Base-by-base conservation (phyloP, 2,113 vertebrate genomes). In the Caretta caretta region DNA sequence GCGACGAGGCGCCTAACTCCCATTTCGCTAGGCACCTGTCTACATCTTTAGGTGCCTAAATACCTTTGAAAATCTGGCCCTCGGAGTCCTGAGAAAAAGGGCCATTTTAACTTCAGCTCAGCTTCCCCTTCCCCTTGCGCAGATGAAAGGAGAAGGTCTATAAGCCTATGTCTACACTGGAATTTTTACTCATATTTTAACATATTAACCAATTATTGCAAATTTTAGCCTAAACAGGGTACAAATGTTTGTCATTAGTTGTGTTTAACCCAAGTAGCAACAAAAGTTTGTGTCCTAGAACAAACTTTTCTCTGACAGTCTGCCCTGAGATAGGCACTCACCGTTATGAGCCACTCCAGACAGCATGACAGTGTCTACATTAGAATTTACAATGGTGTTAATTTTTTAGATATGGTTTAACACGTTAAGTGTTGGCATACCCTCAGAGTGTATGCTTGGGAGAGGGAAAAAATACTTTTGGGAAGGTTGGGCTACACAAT, bases 81-180 rank as follows among this genome's bases (percentile, higher is more conserved):
- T 75, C 5, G 10, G 38, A 75, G 38, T 72, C 31, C n/a, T 20
- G 35, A 29, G 19, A 25, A 46, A 13, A 27, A 56, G 27, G 8
- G 35, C 38, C 89, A 80, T 29, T 22, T 65, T 25, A 22, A 1
- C 54, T 89, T 51, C 2, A 1, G 1, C 24, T 57, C 62, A 65
- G 62, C 13, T 65, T n/a, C 29, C 62, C 59, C 31, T 0, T 1
- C 17, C 8, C 7, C 25, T 59, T 53, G 27, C 0, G 0, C 42
- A 69, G 29, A 1, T 2, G 1, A 9, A n/a, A n/a, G 12, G 84
- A 24, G 88, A 19, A 62, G 59, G 29, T 27, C 59, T 62, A 35
- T 16, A 35, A 35, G 8, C 35, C 14, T 42, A 8, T 85, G 35
- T 19, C 57, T 48, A 8, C 51, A 72, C 22, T 27, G 82, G 46